A percentile compares a stretch with the other conserved stretches of the same genome.
phyloP scores from a whole-genome alignment of 2,113 vertebrate species.

The Ptyas mucosa region DNA sequence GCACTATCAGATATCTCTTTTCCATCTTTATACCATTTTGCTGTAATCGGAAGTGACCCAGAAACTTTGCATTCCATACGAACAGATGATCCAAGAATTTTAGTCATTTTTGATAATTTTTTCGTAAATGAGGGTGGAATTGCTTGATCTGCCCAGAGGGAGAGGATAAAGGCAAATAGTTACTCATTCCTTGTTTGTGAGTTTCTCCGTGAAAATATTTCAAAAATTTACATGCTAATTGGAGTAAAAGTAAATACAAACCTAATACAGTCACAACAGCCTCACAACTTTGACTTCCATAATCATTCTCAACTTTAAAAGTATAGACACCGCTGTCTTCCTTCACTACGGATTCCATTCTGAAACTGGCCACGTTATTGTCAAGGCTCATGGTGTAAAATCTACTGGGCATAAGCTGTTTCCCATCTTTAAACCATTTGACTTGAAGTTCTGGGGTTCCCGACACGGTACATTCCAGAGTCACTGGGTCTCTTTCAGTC shows the following conservation, averaged over 20 bases:
- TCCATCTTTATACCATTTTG: constrained; percentile 93
- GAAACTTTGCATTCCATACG: constrained; percentile 91
- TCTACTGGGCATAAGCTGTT: constrained; percentile 87
- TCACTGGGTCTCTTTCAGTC: constrained; percentile 89
- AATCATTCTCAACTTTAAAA: constrained; percentile 92
- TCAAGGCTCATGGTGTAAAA: constrained; percentile 90
- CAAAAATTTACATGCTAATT: neutral
- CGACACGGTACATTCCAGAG: constrained; percentile 87
- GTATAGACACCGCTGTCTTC: constrained; percentile 89
- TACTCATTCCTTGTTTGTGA: constrained; percentile 42
- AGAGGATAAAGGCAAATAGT: constrained; percentile 47
- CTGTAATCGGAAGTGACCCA: constrained; percentile 90
- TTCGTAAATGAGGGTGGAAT: constrained; percentile 92
- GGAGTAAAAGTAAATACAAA: constrained; percentile 69
- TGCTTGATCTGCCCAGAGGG: constrained; percentile 84
- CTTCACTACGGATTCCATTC: constrained; percentile 84
- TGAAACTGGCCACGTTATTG: constrained; percentile 88
- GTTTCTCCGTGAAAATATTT: constrained; percentile 23
- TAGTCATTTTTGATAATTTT: constrained; percentile 86
- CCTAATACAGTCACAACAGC: constrained; percentile 86
- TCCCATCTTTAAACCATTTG: constrained; percentile 91
- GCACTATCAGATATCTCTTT: constrained; percentile 83
- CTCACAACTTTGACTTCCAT: constrained; percentile 86
- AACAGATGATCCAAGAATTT: constrained; percentile 84
- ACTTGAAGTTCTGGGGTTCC: constrained; percentile 93